Evolutionary conservation across 2,113 vertebrate species (phyloP).

Genomic region (Athene noctua): DNA sequence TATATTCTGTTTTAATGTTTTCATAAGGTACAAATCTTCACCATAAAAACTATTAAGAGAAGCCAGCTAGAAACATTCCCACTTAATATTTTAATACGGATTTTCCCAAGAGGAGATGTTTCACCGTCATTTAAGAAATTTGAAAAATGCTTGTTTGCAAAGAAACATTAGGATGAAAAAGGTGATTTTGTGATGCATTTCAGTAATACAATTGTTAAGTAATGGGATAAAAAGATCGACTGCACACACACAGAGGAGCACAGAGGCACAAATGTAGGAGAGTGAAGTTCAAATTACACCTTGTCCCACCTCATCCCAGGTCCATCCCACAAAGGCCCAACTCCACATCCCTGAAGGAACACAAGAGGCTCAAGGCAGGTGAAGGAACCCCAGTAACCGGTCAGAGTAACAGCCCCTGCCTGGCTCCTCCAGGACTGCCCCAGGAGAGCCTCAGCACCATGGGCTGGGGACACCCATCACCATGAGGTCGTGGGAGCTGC

Average conservation of each 20-base stretch:
- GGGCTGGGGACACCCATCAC: background rate
- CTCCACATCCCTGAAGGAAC: background rate
- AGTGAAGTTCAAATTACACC: background rate
- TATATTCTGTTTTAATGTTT: slow-evolving; percentile 43
- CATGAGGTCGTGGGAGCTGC: background rate
- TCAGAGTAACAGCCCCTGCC: background rate
- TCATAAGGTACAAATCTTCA: slow-evolving; percentile 43
- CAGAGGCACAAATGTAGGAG: background rate
- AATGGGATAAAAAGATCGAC: background rate
- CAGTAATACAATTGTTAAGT: background rate
- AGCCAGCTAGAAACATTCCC: slow-evolving; percentile 40
- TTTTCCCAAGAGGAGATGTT: slow-evolving; percentile 38
- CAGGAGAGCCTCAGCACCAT: background rate
- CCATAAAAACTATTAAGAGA: slow-evolving; percentile 27
- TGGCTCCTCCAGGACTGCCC: background rate
- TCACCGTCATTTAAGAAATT: background rate
- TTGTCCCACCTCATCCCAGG: background rate
- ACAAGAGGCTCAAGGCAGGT: background rate
- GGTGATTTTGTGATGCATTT: background rate
- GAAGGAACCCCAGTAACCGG: background rate
- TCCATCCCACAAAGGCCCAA: background rate
- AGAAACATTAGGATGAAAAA: background rate
- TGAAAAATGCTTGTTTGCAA: slow-evolving; percentile 11
- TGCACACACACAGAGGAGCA: background rate
- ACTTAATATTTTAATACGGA: slow-evolving; percentile 47